phyloP scores from a whole-genome alignment of 64 coral and sea anemone species.

The Orbicella faveolata region DNA sequence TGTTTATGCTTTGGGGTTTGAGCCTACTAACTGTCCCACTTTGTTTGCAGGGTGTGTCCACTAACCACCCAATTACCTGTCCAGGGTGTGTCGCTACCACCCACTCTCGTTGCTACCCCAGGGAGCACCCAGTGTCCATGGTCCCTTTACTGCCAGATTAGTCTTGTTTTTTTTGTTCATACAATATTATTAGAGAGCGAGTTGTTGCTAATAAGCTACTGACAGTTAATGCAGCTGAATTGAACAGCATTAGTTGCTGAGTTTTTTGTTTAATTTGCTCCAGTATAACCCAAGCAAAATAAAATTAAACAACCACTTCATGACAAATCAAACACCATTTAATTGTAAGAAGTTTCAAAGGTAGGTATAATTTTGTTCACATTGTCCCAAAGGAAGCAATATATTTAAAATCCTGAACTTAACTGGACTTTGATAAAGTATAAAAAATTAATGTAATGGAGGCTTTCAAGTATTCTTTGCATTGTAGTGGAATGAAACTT shows the following conservation, averaged over 20 bases:
- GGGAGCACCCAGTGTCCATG: no score
- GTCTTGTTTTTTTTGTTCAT: no score
- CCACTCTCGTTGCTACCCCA: no score
- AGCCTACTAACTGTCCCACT: no score
- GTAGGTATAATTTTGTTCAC: slow-evolving; percentile 36
- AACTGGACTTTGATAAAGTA: background rate
- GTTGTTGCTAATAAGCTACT: no score
- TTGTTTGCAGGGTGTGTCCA: no score
- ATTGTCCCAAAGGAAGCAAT: slow-evolving; percentile 27
- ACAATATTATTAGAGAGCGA: no score
- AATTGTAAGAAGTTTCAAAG: slow-evolving; percentile 19
- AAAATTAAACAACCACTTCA: background rate
- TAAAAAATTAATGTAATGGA: slow-evolving; percentile 11
- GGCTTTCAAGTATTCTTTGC: background rate
- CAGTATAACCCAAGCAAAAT: background rate
- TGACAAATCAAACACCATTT: background rate
- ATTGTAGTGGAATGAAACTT: background rate
- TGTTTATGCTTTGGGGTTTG: no score
- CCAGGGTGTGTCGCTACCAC: no score
- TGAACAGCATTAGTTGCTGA: slow-evolving; percentile 28
- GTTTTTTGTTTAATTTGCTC: slow-evolving; percentile 1
- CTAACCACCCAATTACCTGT: no score
- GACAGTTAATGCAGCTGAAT: no score
- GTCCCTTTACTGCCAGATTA: no score
- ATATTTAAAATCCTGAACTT: slow-evolving; percentile 3